Base-by-base conservation (phyloP, 2,797 vertebrate species). In the Crax fasciolata region DNA sequence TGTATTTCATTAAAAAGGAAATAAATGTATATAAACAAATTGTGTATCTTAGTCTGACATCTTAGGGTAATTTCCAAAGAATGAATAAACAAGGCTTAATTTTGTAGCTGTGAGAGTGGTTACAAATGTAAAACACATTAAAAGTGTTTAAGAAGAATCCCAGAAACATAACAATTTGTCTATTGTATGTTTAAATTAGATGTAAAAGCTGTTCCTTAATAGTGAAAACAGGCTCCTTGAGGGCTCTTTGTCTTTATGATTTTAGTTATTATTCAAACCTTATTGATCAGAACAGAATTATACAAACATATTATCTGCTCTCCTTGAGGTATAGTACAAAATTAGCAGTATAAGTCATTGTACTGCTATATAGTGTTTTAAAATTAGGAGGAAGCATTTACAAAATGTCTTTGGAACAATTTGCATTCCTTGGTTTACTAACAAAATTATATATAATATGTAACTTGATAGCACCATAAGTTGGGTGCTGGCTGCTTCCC, bases 1-100 rank as follows among this genome's bases (percentile, higher is more conserved):
- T 78, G 96, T 82, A 83, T 52, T 93, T 96, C 15, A 90, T 94
- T 96, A 91, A 92, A 87, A 94, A 85, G 62, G 84, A 97, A 96
- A 96, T 92, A 91, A 76, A 58, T 77, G 51, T 86, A 9, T 77
- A 52, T 84, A 73, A 74, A 59, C 71, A 89, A 96, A 91, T 75
- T 81, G 81, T 88, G 44, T 96, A 71, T 97, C 80, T 94, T 92
- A 59, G 67, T 94, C 80, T 91, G 90, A 68, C 27, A 58, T 79
- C 51, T 90, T 91, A 1, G 25, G 66, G n/a, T 75, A 91, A 51
- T 87, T 96, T 93, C 55, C 30, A 76, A 89, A 80, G 63, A 97
- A 93, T 74, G 27, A 74, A 68, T 91, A 91, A 84, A 62, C 1
- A 5, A 13, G 77, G 35, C 57, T 75, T 72, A 89, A 62, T 83